Conservation (phyloP, 2,797 vertebrate species). For the Oreonectes daqikongensis region DNA sequence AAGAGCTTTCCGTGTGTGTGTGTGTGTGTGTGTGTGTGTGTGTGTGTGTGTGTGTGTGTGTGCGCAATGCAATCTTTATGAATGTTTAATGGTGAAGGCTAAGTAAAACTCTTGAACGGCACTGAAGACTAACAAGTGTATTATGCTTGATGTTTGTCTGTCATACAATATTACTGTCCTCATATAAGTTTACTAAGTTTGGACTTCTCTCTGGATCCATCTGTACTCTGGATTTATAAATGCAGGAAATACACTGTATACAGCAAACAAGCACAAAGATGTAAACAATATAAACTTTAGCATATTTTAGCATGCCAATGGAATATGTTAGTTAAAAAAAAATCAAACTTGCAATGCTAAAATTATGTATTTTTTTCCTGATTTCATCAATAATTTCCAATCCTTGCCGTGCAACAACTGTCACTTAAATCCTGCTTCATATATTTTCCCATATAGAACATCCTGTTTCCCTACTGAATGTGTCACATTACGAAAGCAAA, state of each 20-base stretch:
- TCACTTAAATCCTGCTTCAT: background rate
- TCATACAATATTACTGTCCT: constrained; percentile 69
- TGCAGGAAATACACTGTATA: background rate
- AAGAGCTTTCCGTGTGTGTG: constrained; percentile 22
- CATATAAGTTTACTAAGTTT: constrained; percentile 59
- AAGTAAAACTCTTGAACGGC: constrained; percentile 53
- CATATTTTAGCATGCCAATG: background rate
- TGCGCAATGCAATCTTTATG: constrained; percentile 37
- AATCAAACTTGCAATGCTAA: background rate
- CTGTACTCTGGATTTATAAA: background rate
- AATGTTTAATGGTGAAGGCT: constrained; percentile 52
- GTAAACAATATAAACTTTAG: constrained; percentile 1
- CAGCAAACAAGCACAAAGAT: background rate
- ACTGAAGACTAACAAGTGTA: constrained; percentile 51
- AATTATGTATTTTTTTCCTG: background rate
- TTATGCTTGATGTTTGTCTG: constrained; percentile 72
- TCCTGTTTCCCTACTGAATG: background rate
- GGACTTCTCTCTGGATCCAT: constrained; percentile 1
- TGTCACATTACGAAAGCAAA: background rate
- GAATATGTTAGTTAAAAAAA: too few species aligned
- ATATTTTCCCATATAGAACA: background rate
- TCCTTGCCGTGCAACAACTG: background rate
- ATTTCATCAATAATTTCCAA: background rate
- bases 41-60: background rate
- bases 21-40: constrained; percentile 19